Evolutionary conservation across 1,140 invertebrate species (phyloP), one percentile per base, ranked within the genome.

Genomic region (Varroa destructor): DNA sequence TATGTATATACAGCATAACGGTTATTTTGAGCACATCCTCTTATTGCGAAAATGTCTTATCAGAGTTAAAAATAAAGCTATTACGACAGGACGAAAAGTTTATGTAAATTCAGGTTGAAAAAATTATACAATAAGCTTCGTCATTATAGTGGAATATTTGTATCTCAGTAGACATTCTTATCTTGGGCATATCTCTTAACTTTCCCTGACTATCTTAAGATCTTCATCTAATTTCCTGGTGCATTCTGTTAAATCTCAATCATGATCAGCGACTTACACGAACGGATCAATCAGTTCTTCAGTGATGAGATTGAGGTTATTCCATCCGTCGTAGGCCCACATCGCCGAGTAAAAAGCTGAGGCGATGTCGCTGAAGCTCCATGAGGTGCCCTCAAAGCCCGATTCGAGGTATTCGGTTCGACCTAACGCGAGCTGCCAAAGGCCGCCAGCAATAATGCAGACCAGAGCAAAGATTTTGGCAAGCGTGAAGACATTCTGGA

Each of bases 271-370:
- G 74, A 83, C 83, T 81, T 80, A 90, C 85, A 87, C 92, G 79
- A 91, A 91, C 58, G 96, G 96, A 80, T 97, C 93, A 80, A 97
- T 92, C 74, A 99, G 90, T 83, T 99, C 96, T 82, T 99, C 96
- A 56, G 96, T 97, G 36, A 98, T 94, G 83, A 97, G 98, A 82
- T 97, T 98, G 61, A 97, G 84, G 81, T 97, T 97, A 81, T 97
- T 98, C 82, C 91, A 97, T 56, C 93, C 93, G 79, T 95, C 91
- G 78, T 95, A 97, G 0, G 93, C 91, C 88, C 93, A 97, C 0
- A 97, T 81, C 0, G 92, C 92, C 61, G 87, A 91, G 79, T 95
- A 97, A 76, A 97, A 89, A 0, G 91, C 91, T n/a, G 94, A 81
- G 0, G 91, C 89, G 4, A 93, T 84, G 74, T 87, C 83, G 6